Base-by-base conservation (phyloP, 35 echinoderm and acorn worm species). In the Lytechinus pictus region DNA sequence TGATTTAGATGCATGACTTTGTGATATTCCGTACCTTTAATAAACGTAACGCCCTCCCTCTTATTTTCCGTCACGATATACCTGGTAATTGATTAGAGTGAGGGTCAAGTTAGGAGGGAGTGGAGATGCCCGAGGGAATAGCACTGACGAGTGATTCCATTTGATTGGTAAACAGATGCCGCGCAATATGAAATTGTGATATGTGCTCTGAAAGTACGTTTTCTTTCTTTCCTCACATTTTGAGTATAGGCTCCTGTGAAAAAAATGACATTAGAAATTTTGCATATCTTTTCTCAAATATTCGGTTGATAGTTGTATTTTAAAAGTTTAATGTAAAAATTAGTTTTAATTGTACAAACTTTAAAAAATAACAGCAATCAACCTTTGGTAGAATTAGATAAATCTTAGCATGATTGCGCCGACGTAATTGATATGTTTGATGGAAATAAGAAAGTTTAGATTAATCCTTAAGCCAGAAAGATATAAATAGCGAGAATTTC, bases 41-140 rank as follows among this genome's bases (percentile, higher is more conserved):
- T 90, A 5, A 9, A 52, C 88, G 27, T 12, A 54, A 44, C 52
- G 28, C 88, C 88, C 88, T 90, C 88, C 88, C 88, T 54, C 88
- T 14, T 33, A 27, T 54, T 52, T 52, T 90, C 28, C 88, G 29
- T 21, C 52, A 79, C 66, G 66, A 44, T 52, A 44, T 52, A 33
- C 52, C 52, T 52, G 52, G 88, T 90, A 90, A 90, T 90, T 90
- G 88, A 54, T 44, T 90, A 52, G 29, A 52, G 28, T 27, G 16
- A 54, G 52, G 88, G 88, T 90, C 88, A 90, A 90, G 88, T 52
- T 90, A 90, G 88, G 88, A 90, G 88, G 88, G 88, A 90, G 88
- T 90, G 88, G 88, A 27, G 10, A 54, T 54, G 52, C 88, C 52
- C 24, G 88, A 12, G 88, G 87, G 88, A 27, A 90, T 29, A 28